Evolutionary conservation across 1,140 invertebrate genomes (phyloP), one percentile per base, ranked within the genome.

Genomic region (Trichogramma pretiosum): DNA sequence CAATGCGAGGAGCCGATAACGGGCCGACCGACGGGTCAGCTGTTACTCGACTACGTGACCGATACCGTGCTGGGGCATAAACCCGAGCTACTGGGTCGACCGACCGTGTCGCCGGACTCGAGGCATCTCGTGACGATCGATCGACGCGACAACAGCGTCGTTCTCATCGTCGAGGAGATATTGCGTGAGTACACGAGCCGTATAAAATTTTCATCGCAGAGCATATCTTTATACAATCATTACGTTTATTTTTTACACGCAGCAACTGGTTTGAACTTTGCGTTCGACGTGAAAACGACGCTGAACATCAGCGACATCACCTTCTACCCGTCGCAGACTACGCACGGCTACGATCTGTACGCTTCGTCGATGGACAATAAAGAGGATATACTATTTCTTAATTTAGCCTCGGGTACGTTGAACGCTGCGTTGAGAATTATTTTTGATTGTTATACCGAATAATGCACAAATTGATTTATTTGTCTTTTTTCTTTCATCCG

Each of bases 201-300:
- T n/a, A n/a, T n/a, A n/a, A 16, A 24, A 5, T 32, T 26, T 36
- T 34, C 22, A 24, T 16, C 7, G 39, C 13, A 28, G 21, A 24
- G 9, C 8, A 24, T 37, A 28, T 39, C 14, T 50, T 50, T 39
- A 17, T 41, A 40, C 26, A 43, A 11, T 11, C 10, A 34, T n/a
- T 11, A 8, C 5, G 16, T 11, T 34, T 40, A 14, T 37, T 5
- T 7, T 26, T 23, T 23, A 5, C n/a, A 16, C 17, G 7, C 56
- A 83, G 81, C 77, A 32, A 72, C 67, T 52, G 83, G 82, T 37
- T 57, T 88, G 22, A 74, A 79, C 52, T 86, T 87, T 59, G 68
- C 76, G 9, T 87, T 86, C 66, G 85, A 88, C 59, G 84, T 88
- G 16, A 85, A 83, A 64, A 86, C 85, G 5, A 84, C 82, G 4